phyloP scores from a whole-genome alignment of 2,113 vertebrate species.

The Sorex fumeus region DNA sequence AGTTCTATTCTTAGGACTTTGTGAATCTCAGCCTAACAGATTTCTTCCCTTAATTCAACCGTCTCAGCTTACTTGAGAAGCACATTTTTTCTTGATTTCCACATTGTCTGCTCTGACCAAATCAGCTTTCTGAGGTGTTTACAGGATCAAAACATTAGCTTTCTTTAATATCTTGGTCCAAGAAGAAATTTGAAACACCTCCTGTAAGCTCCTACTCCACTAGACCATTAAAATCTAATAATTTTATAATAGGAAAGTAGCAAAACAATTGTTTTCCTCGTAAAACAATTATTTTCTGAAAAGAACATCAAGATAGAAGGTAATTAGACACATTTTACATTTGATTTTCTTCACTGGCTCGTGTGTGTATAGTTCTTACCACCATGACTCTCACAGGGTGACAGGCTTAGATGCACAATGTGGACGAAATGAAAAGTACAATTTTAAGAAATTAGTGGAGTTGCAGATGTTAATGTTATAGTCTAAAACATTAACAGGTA shows the following conservation, averaged over 20 bases:
- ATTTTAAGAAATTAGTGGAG: neutral
- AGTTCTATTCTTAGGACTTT: neutral
- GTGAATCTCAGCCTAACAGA: constrained; percentile 38
- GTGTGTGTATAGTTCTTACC: neutral
- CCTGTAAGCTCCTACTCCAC: neutral
- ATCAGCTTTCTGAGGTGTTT: constrained; percentile 54
- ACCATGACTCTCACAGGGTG: neutral
- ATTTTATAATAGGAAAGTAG: neutral
- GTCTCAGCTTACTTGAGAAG: constrained; percentile 62
- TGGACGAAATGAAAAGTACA: constrained; percentile 23
- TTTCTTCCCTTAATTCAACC: constrained; percentile 61
- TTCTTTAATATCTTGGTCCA: constrained; percentile 1
- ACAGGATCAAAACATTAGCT: constrained; percentile 64
- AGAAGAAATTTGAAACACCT: constrained; percentile 35
- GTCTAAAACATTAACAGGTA: neutral
- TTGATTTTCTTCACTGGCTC: neutral
- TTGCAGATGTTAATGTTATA: neutral
- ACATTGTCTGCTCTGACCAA: constrained; percentile 67
- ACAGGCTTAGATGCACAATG: neutral
- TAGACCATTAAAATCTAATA: neutral
- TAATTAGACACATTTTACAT: neutral
- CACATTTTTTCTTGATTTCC: constrained; percentile 33
- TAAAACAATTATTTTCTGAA: neutral
- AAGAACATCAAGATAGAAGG: constrained; percentile 2
- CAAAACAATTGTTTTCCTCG: neutral